phyloP scores from a whole-genome alignment of 2,797 vertebrate species.

The Manis pentadactyla region DNA sequence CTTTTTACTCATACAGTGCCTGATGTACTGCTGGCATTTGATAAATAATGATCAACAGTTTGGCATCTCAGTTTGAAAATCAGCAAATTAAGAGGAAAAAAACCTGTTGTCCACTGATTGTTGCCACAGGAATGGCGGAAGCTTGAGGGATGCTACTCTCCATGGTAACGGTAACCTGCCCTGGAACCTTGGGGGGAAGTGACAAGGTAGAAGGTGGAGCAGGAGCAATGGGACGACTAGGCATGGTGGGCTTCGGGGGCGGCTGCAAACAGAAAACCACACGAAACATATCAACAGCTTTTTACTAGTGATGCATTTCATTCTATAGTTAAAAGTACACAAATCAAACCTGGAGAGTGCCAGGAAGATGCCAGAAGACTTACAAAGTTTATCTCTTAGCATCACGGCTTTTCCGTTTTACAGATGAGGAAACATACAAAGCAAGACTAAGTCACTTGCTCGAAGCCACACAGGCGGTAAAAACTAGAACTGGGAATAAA shows the following conservation, averaged over 20 bases:
- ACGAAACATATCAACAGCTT: constrained; percentile 45
- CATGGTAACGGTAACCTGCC: constrained; percentile 96
- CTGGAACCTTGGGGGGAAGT: constrained; percentile 94
- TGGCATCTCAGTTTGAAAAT: constrained; percentile 56
- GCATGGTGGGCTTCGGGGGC: constrained; percentile 94
- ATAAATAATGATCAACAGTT: constrained; percentile 40
- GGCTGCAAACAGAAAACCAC: constrained; percentile 88
- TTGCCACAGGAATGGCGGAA: constrained; percentile 97
- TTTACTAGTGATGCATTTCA: not conserved
- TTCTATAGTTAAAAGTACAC: not conserved
- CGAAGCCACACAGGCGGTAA: constrained; percentile 38
- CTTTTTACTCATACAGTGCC: not conserved
- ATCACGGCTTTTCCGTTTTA: not conserved
- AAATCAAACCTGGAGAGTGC: not conserved
- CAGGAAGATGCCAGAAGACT: not conserved
- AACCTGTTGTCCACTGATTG: constrained; percentile 99
- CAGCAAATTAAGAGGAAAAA: constrained; percentile 71
- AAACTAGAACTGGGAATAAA: constrained; percentile 12
- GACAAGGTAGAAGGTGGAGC: constrained; percentile 95
- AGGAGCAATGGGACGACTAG: constrained; percentile 98
- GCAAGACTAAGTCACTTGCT: constrained; percentile 35
- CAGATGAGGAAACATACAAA: constrained; percentile 7
- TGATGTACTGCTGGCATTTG: not conserved
- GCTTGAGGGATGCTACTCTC: constrained; percentile 95
- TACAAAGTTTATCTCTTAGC: not conserved